phyloP scores from a whole-genome alignment of 2,888 invertebrate species.

The Cephus sareptanus region DNA sequence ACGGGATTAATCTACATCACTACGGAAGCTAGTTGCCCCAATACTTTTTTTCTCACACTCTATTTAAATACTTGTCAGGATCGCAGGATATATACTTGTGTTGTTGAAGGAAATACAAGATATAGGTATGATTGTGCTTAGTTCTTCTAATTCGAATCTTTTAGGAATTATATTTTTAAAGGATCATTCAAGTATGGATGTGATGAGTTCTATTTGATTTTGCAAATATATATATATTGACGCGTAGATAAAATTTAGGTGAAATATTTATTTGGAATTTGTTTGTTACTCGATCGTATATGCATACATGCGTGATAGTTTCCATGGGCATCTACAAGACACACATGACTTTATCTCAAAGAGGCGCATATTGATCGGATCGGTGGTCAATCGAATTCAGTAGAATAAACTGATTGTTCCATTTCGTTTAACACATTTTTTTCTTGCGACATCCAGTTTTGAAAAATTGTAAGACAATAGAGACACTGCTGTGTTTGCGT shows the following conservation, averaged over 20 bases:
- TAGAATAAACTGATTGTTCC: constrained; percentile 16
- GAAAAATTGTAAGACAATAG: neutral
- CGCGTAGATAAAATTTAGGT: neutral
- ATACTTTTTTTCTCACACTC: neutral
- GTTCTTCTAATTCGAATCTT: neutral
- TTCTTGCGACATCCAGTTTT: neutral
- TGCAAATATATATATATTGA: neutral
- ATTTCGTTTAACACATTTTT: constrained; percentile 18
- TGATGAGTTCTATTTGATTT: neutral
- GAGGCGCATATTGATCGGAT: constrained; percentile 18
- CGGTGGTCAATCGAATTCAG: constrained; percentile 24
- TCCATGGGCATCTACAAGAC: neutral
- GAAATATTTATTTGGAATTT: neutral
- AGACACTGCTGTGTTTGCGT: neutral
- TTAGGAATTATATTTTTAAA: neutral
- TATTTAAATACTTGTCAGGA: neutral
- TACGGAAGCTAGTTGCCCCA: neutral
- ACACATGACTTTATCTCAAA: constrained; percentile 14
- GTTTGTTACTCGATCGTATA: neutral
- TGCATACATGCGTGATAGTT: neutral
- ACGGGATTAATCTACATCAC: neutral
- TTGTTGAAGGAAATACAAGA: no score
- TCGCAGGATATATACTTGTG: neutral
- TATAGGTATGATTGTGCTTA: no score
- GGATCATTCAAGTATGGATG: neutral